These are phyloP conservation scores for Agraylea sexmaculata DNA, from an alignment of 1,140 invertebrate species.

Conservation along the genomic window DNA sequence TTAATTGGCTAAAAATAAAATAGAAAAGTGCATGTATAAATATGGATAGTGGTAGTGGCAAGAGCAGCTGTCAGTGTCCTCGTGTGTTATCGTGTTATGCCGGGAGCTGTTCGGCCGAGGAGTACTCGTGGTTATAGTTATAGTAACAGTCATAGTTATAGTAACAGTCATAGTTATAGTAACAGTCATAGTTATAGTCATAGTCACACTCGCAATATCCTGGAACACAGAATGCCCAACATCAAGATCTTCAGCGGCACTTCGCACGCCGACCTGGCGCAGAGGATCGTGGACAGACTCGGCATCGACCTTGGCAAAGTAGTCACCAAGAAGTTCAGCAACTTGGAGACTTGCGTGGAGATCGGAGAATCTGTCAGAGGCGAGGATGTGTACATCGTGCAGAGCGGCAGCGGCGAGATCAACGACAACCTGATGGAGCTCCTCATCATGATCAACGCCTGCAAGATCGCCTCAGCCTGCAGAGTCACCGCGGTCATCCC, in stretches of 20 bases:
- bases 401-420: conserved; percentile 95
- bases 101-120: too few relatives aligned
- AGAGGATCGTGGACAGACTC: conserved; percentile 89
- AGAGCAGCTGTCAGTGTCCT: too few relatives aligned
- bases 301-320: conserved; percentile 96
- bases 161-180: too few relatives aligned
- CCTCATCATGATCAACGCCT: conserved; percentile 99
- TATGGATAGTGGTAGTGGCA: too few relatives aligned
- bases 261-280: conserved; percentile 91
- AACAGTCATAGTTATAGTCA: too few relatives aligned
- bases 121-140: too few relatives aligned
- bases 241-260: conserved; percentile 97
- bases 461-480: conserved; percentile 97
- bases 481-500: conserved; percentile 98
- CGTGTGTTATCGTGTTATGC: too few relatives aligned
- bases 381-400: conserved; percentile 99
- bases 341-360: conserved; percentile 98
- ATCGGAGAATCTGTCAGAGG: conserved; percentile 97
- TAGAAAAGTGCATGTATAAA: too few relatives aligned
- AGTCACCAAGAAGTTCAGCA: conserved; percentile 98
- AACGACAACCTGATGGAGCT: conserved; percentile 99
- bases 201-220: conserved; percentile 27
- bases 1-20: too few relatives aligned
- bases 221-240: conserved; percentile 71
- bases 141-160: too few relatives aligned